These are phyloP conservation scores for Liopterus haemorrhoidalis DNA, from an alignment of 2,888 invertebrate species.

Conservation along the genomic window DNA sequence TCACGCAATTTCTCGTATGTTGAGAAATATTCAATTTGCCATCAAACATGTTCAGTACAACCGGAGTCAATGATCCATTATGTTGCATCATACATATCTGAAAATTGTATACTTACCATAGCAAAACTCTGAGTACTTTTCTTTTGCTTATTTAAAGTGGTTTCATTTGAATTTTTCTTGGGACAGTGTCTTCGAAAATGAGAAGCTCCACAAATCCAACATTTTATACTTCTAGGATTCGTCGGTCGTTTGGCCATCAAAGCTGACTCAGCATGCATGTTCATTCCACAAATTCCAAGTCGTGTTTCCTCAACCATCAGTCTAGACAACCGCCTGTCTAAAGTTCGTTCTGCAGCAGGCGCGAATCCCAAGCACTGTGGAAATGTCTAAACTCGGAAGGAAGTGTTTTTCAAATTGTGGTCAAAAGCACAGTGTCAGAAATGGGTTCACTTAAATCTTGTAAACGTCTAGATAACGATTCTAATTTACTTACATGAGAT, in stretches of 20 bases:
- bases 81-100: too few species aligned
- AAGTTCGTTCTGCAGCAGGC: constrained; percentile 8
- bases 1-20: constrained; percentile 13
- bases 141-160: too few species aligned
- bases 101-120: too few species aligned
- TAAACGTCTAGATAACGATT: constrained; percentile 13
- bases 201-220: too few species aligned
- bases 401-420: constrained; percentile 17
- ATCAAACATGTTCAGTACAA: constrained; percentile 23
- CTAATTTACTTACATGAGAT: constrained; percentile 14
- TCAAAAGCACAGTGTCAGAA: constrained; percentile 18
- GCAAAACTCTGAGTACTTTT: too few species aligned
- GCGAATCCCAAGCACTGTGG: constrained; percentile 25
- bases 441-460: constrained; percentile 11
- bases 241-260: constrained; percentile 7
- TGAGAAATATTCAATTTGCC: constrained; percentile 16
- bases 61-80: constrained; percentile 21
- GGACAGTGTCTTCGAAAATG: too few species aligned
- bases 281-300: constrained; percentile 9
- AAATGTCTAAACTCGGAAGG: constrained; percentile 21
- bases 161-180: too few species aligned
- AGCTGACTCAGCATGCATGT: constrained; percentile 11
- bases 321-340: constrained; percentile 17
- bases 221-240: too few species aligned
- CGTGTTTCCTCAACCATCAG: constrained; percentile 20